A percentile compares a stretch with the other conserved stretches of the same genome.
Evolutionary conservation across 2,888 invertebrate genomes (phyloP).

Genomic region (Pristionchus mayeri): DNA sequence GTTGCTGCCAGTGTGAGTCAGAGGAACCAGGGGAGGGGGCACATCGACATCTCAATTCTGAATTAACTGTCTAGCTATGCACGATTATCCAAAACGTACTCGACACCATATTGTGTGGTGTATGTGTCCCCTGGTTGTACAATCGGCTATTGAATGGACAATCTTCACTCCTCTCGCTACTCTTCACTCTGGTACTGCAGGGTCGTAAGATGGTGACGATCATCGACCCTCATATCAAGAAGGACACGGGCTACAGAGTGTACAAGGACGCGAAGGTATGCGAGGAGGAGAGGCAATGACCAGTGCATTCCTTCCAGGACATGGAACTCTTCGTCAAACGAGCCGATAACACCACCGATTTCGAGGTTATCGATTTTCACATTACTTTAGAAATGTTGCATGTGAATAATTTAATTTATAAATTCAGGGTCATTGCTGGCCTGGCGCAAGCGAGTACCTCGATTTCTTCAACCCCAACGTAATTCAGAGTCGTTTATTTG

Average conservation of each 20-base stretch:
- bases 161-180: too few relatives aligned
- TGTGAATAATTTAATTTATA: background rate
- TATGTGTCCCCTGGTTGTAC: too few relatives aligned
- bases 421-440: slow-evolving; percentile 94
- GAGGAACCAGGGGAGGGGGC: too few relatives aligned
- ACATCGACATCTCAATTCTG: too few relatives aligned
- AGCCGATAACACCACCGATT: slow-evolving; percentile 88
- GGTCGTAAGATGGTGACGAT: slow-evolving; percentile 94
- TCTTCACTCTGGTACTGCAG: slow-evolving; percentile 74
- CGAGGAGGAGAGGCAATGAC: background rate
- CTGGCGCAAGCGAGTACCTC: slow-evolving; percentile 90
- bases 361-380: slow-evolving; percentile 81
- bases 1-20: slow-evolving; percentile 83
- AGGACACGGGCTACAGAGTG: slow-evolving; percentile 89
- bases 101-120: too few relatives aligned
- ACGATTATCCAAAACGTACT: too few relatives aligned
- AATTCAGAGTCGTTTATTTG: background rate
- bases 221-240: slow-evolving; percentile 97
- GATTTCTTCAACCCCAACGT: slow-evolving; percentile 93
- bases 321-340: slow-evolving; percentile 90
- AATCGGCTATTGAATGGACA: too few relatives aligned
- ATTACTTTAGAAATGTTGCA: too few relatives aligned
- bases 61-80: too few relatives aligned
- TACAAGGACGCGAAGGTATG: slow-evolving; percentile 87
- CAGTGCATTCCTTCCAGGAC: slow-evolving; percentile 76